phyloP scores from a whole-genome alignment of 2,113 vertebrate genomes.

The Siphamia tubifer region DNA sequence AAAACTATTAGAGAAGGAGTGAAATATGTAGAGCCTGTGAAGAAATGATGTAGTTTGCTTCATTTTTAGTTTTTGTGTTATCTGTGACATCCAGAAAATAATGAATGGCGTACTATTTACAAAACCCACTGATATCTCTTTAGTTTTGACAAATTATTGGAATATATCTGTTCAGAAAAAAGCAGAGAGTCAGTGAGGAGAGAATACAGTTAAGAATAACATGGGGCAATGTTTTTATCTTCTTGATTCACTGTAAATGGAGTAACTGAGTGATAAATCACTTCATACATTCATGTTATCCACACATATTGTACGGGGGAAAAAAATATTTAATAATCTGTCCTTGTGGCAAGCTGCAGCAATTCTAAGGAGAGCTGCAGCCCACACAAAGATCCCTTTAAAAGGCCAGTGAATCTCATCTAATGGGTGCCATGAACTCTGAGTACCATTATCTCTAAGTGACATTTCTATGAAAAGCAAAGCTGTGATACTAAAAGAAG shows the following conservation, averaged over 20 bases:
- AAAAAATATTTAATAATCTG: slow-evolving; percentile 21
- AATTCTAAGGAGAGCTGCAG: slow-evolving; percentile 16
- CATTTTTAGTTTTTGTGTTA: too few relatives aligned
- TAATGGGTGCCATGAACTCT: slow-evolving; percentile 64
- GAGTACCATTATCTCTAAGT: slow-evolving; percentile 30
- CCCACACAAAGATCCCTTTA: slow-evolving; percentile 51
- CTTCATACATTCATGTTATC: background rate
- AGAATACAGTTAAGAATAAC: background rate
- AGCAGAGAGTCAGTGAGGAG: background rate
- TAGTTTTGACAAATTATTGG: too few relatives aligned
- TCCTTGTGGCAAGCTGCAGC: slow-evolving; percentile 16
- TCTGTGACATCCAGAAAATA: too few relatives aligned
- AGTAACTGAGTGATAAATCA: slow-evolving; percentile 3
- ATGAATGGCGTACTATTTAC: too few relatives aligned
- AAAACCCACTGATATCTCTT: too few relatives aligned
- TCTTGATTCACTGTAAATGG: background rate
- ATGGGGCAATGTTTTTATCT: background rate
- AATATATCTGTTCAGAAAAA: background rate
- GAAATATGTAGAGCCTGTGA: too few relatives aligned
- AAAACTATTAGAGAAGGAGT: too few relatives aligned
- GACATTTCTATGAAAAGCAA: slow-evolving; percentile 71
- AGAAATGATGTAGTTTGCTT: too few relatives aligned
- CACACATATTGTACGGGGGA: background rate
- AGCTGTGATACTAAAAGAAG: slow-evolving; percentile 73
- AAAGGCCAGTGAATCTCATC: slow-evolving; percentile 36